These are phyloP conservation scores for Exaiptasia diaphana DNA, from an alignment of 64 coral and sea anemone species.

Conservation along the genomic window DNA sequence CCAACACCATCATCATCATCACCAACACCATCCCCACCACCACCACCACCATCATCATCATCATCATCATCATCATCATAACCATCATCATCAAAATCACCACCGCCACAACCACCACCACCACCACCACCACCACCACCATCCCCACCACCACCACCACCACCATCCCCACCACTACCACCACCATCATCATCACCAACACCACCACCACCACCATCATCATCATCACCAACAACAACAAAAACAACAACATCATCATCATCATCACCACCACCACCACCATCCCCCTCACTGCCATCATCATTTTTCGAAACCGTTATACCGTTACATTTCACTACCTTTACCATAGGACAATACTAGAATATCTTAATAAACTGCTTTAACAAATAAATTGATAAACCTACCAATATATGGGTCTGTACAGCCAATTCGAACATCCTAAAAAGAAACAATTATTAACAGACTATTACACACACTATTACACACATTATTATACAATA, in stretches of 20 bases:
- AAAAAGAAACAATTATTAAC: neutral
- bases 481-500: too few relatives aligned
- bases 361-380: too few relatives aligned
- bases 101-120: neutral
- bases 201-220: neutral
- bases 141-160: neutral
- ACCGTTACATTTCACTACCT: too few relatives aligned
- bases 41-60: neutral
- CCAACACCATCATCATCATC: neutral
- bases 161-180: neutral
- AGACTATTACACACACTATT: neutral
- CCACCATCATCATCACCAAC: neutral
- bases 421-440: constrained; percentile 55
- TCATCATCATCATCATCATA: neutral
- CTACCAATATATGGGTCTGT: constrained; percentile 35
- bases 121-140: neutral
- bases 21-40: neutral
- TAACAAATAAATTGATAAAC: too few relatives aligned
- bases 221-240: neutral
- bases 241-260: neutral
- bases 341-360: too few relatives aligned
- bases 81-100: neutral
- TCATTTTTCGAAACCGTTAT: too few relatives aligned
- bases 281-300: neutral
- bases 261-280: neutral